Base-by-base conservation (phyloP, 2,797 vertebrate genomes). In the Coreius guichenoti region DNA sequence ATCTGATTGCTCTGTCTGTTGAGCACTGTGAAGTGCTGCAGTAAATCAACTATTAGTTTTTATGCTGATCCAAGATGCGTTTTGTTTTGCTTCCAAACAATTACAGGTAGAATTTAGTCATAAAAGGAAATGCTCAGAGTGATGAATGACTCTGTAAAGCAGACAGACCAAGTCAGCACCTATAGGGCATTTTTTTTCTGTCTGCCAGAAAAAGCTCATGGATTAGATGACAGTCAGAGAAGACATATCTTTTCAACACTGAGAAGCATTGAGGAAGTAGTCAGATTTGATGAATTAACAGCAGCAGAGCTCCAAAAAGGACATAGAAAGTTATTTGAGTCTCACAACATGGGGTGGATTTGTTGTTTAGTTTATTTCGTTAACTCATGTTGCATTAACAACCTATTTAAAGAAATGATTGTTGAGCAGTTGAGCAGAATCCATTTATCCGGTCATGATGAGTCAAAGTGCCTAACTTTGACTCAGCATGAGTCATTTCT, bases 111-210 rank as follows among this genome's bases (percentile, higher is more conserved):
- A 70, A 81, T 81, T 81, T 81, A 58, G 80, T 72, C 80, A 81
- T 76, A 56, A 82, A 85, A 67, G 69, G 33, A 74, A 70, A 75
- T 49, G 81, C 65, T 79, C 19, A 16, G 11, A 26, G 82, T 87
- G 80, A 89, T 86, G 56, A 81, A 86, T 85, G 85, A 73, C 78
- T 83, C 69, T 26, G 33, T 29, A 31, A 58, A 43, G 29, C n/a
- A 85, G 63, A 74, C 74, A 69, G n/a, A 83, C 80, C 77, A 78
- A 86, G 80, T 85, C 83, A 87, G 88, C 88, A 83, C 82, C 68
- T 87, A 77, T 39, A 29, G 83, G 56, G 54, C 85, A 54, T 68
- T 85, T 75, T 82, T 43, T 79, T 65, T 80, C 67, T 83, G 80
- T 76, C 72, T 81, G 82, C 63, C 72, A 83, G 51, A 86, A 80